A percentile compares a stretch with the other conserved stretches of the same genome.
phyloP scores from a whole-genome alignment of 2,888 invertebrate genomes.

The Horisme vitalbata region DNA sequence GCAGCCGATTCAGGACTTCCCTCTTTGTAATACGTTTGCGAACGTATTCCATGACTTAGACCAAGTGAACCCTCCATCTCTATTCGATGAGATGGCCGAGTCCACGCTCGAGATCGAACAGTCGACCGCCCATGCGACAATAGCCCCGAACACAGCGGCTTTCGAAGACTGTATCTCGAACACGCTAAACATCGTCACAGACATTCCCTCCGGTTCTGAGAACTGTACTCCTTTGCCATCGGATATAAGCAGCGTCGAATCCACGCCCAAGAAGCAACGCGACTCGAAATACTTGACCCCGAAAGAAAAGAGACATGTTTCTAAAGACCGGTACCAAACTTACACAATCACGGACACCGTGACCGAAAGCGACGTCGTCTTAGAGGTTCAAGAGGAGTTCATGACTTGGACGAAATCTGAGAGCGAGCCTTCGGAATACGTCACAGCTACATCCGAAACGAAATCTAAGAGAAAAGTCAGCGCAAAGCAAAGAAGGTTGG shows the following conservation, averaged over 20 bases:
- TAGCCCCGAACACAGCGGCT: slow-evolving; percentile 46
- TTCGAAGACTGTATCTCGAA: slow-evolving; percentile 83
- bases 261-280: slow-evolving; percentile 86
- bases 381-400: slow-evolving; percentile 65
- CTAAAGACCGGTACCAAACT: slow-evolving; percentile 91
- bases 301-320: slow-evolving; percentile 88
- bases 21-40: slow-evolving; percentile 65
- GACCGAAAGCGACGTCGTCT: slow-evolving; percentile 52
- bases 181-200: slow-evolving; percentile 82
- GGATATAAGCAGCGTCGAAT: slow-evolving; percentile 88
- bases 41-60: slow-evolving; percentile 84
- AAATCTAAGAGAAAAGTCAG: slow-evolving; percentile 73
- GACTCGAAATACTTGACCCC: slow-evolving; percentile 84
- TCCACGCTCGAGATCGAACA: slow-evolving; percentile 78
- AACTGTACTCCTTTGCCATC: slow-evolving; percentile 86
- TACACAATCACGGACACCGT: slow-evolving; percentile 88
- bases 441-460: slow-evolving; percentile 57
- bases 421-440: slow-evolving; percentile 67
- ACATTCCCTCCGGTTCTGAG: slow-evolving; percentile 80
- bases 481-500: slow-evolving; percentile 85
- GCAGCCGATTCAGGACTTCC: slow-evolving; percentile 79
- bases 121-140: slow-evolving; percentile 73
- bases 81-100: slow-evolving; percentile 88
- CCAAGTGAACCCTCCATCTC: slow-evolving; percentile 87
- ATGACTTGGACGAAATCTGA: slow-evolving; percentile 75